Percentiles rank a stretch among this genome's conserved stretches.
phyloP scores from a whole-genome alignment of 2,113 vertebrate species.

The Campylomormyrus numenius region DNA sequence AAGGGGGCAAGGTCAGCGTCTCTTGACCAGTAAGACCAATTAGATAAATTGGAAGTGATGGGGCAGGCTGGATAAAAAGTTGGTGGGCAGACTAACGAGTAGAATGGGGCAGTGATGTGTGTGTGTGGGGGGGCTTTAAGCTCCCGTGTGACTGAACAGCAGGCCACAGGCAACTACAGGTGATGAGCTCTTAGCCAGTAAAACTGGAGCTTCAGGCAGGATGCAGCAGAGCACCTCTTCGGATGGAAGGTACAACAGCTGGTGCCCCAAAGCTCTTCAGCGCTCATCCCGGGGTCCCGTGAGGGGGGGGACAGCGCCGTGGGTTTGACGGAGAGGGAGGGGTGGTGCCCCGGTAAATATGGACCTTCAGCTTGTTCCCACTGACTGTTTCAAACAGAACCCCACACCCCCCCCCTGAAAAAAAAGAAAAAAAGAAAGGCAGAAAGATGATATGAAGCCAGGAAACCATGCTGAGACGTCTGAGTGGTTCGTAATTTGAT shows the following conservation, averaged over 20 bases:
- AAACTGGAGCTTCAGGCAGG: neutral
- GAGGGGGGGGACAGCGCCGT: neutral
- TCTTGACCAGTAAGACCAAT: constrained; percentile 62
- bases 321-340: neutral
- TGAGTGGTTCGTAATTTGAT: constrained; percentile 45
- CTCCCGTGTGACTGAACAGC: constrained; percentile 50
- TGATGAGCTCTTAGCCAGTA: constrained; percentile 32
- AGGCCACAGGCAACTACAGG: constrained; percentile 38
- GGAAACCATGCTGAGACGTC: constrained; percentile 33
- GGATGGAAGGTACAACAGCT: neutral
- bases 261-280: neutral
- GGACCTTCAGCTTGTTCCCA: neutral
- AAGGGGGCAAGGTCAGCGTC: constrained; percentile 47
- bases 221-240: neutral
- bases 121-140: constrained; percentile 45
- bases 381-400: neutral
- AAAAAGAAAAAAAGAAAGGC: neutral
- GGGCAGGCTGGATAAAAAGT: constrained; percentile 53
- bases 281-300: neutral
- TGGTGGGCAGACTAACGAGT: constrained; percentile 43
- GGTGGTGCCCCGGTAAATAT: neutral
- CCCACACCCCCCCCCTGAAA: neutral
- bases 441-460: constrained; percentile 13
- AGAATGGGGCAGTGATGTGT: constrained; percentile 35
- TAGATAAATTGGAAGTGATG: constrained; percentile 66